Conservation (phyloP, 2,888 invertebrate species). For the Eledona agricola region DNA sequence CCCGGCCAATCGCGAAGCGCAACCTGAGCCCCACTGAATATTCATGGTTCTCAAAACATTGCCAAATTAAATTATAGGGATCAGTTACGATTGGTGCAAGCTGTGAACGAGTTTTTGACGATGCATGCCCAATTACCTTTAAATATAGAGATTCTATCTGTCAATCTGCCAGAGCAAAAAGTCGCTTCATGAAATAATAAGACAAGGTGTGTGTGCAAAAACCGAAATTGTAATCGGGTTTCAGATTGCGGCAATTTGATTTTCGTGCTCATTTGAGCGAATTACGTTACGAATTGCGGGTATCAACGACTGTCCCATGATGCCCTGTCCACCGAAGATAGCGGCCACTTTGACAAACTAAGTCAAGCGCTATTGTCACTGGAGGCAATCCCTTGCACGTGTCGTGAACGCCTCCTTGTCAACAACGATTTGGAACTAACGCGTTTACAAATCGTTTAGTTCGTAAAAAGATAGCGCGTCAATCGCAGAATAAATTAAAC, state of each 20-base stretch:
- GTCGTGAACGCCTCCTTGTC: slow-evolving; percentile 17
- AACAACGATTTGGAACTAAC: slow-evolving; percentile 9
- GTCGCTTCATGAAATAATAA: slow-evolving; percentile 1
- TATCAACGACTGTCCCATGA: slow-evolving; percentile 39
- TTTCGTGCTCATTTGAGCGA: slow-evolving; percentile 26
- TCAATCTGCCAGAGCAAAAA: slow-evolving; percentile 21
- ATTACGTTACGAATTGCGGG: slow-evolving; percentile 21
- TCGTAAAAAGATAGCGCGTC: too few species aligned
- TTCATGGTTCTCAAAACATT: slow-evolving; percentile 1
- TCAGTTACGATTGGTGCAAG: slow-evolving; percentile 9
- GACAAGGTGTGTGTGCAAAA: slow-evolving; percentile 19
- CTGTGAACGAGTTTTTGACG: slow-evolving; percentile 2
- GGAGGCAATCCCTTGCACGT: slow-evolving; percentile 40
- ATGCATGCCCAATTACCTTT: slow-evolving; percentile 12
- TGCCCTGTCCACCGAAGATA: slow-evolving; percentile 49
- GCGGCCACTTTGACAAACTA: slow-evolving; percentile 40
- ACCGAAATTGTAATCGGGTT: slow-evolving; percentile 11
- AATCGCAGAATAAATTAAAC: too few species aligned
- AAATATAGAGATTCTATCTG: slow-evolving; percentile 7
- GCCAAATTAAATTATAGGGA: slow-evolving; percentile 9
- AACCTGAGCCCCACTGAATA: slow-evolving; percentile 5
- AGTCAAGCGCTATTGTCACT: slow-evolving; percentile 45
- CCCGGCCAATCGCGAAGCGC: too few species aligned
- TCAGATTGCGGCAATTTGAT: slow-evolving; percentile 12
- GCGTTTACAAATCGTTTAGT: slow-evolving; percentile 8